Evolutionary conservation across 1,140 invertebrate genomes (phyloP), one percentile per base, ranked within the genome.

Genomic region (Lasioglossum baleicum): DNA sequence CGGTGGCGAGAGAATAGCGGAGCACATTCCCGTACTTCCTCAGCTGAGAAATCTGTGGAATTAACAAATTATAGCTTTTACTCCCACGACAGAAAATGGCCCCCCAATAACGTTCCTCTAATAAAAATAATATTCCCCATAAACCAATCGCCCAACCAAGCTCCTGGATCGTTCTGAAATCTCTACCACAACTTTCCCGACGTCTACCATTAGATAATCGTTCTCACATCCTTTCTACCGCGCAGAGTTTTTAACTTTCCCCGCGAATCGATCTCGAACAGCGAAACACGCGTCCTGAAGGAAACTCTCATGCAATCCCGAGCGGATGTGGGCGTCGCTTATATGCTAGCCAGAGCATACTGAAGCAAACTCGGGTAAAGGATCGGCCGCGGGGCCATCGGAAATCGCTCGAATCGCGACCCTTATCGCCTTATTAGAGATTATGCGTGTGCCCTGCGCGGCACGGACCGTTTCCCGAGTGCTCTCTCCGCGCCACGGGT

Each of bases 341-440:
- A 20, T 40, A 20, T 51, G 53, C 65, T 61, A n/a, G 53, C 56
- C 66, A n/a, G 44, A 31, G 31, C 35, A 35, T 35, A 35, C 3
- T 35, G 35, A 35, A 35, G 35, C 5, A 35, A 35, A 35, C 35
- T n/a, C 20, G 56, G n/a, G 56, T 63, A 42, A 51, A 53, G 63
- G 63, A 56, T 72, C 66, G 83, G 15, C 61, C 83, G 48, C 35
- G 26, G 64, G 73, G 79, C 80, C 31, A 69, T 67, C 80, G 76
- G 80, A 85, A 79, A 85, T 85, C 83, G 83, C 81, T 78, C 70
- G 84, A 85, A 88, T 89, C 87, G 88, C 87, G 87, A 85, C 88
- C 89, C 84, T 92, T 92, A 91, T 91, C 91, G 90, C 82, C 88
- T 90, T 88, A 90, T 92, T 92, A 90, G 81, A 85, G 86, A 88